Evolutionary conservation across 2,797 vertebrate genomes (phyloP), one percentile per base, ranked within the genome.

Genomic region (Arrhamphus sclerolepis): DNA sequence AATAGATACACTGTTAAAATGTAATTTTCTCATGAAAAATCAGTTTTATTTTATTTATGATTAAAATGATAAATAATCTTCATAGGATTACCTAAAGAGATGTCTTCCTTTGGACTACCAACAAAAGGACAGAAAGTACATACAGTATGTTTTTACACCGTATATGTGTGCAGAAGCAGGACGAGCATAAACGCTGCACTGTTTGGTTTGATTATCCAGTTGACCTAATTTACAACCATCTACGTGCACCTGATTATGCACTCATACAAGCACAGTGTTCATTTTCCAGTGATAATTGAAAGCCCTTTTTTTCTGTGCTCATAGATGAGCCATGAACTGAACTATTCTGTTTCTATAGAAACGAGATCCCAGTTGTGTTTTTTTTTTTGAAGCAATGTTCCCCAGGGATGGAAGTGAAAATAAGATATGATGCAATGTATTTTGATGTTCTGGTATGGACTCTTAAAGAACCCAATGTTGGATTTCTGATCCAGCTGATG

Each of bases 321-420:
- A 26, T 65, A 47, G 43, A 63, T 63, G 59, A 76, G 50, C 55
- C 48, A 54, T 41, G 63, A 66, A 58, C 46, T 72, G 50, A 73
- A 81, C 61, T 62, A 82, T 77, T 62, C 44, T 40, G 80, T 84
- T 85, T 65, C 78, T 70, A 81, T 85, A 78, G 84, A 74, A 87
- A 87, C 78, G 62, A 53, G 60, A 74, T 72, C 53, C 69, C 24
- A 49, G 38, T 69, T 63, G 43, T 61, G 52, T 67, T 82, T 49
- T 70, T 76, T 83, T 3, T 7, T n/a, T n/a, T n/a, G 66, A 65
- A 71, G 66, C 72, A 66, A 74, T 50, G 57, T 67, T 77, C 76
- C 52, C 70, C 54, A 11, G 49, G 63, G 71, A 28, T 24, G 40
- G 47, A 55, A 66, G 47, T 56, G 46, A 77, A 79, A 83, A 64